Evolutionary conservation across 92 coral and sea anemone genomes (phyloP), one percentile per base, ranked within the genome.

Genomic region (Zoanthus sansibaricus): DNA sequence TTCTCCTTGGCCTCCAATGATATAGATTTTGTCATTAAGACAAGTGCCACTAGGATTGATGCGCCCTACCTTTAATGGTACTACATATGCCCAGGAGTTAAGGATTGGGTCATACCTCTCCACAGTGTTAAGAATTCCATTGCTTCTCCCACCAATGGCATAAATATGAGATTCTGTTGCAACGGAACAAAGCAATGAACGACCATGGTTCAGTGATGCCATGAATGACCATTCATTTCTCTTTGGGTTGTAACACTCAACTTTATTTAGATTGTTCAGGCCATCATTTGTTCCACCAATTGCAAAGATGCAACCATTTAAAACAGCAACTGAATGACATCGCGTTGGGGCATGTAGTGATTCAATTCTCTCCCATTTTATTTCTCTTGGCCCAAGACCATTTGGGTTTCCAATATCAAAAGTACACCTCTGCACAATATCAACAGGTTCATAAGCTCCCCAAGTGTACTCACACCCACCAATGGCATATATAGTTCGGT

Each of bases 201-300:
- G 85, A 2, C 85, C 85, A 13, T 80, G 85, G 73, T 80, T 80
- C 30, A 80, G 46, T 3, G 85, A 64, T 0, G 85, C 85, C 75
- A 80, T 80, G 85, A 80, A 80, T 15, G 85, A 64, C 85, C 85
- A 80, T 55, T 80, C 73, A 42, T 67, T 80, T 67, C 7, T 80
- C 46, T 66, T 31, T 7, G 85, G 85, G 52, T 80, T 80, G 12
- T 80, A 80, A 17, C 85, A 80, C 61, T 80, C 85, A 14, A 80
- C 85, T 30, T 80, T 80, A 42, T 44, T 45, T 5, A 80, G 73
- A 56, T 80, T 70, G 61, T 80, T 80, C 75, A 80, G 66, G 31
- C 85, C 85, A 80, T 80, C 85, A 21, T 80, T 80, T 66, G 85
- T 80, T 16, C 85, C 85, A 20, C 85, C 85, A 67, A 80, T 80